phyloP scores from a whole-genome alignment of 2,797 vertebrate species.

The Tapera naevia region DNA sequence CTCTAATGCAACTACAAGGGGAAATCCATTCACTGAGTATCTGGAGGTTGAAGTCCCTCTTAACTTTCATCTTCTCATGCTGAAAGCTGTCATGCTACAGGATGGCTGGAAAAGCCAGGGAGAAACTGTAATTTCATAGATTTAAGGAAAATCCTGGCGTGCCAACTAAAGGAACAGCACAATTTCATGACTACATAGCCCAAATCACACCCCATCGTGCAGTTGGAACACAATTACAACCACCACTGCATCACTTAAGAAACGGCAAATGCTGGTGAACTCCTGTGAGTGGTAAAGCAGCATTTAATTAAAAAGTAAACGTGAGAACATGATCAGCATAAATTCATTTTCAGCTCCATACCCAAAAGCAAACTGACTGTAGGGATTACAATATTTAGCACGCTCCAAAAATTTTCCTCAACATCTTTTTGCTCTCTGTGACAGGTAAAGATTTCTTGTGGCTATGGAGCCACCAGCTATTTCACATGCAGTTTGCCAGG shows the following conservation, averaged over 20 bases:
- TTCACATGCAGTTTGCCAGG: background rate
- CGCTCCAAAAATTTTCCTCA: background rate
- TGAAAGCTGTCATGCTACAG: background rate
- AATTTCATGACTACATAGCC: background rate
- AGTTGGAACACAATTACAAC: background rate
- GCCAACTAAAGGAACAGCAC: background rate
- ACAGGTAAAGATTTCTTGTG: background rate
- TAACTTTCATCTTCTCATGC: background rate
- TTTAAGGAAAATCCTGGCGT: background rate
- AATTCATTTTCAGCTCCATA: background rate
- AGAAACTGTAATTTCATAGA: background rate
- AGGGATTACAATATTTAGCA: background rate
- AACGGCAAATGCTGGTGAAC: background rate
- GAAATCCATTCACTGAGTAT: background rate
- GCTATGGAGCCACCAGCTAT: background rate
- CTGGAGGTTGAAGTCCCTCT: background rate
- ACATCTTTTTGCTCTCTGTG: background rate
- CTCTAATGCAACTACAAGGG: background rate
- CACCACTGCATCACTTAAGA: background rate
- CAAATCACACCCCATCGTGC: background rate
- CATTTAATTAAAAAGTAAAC: background rate
- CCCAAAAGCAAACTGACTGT: background rate
- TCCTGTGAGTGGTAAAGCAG: background rate
- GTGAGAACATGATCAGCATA: background rate
- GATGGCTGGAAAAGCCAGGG: background rate